These are phyloP conservation scores for Lamellibrachia luymesi DNA, from an alignment of 1,140 invertebrate species.

Conservation along the genomic window DNA sequence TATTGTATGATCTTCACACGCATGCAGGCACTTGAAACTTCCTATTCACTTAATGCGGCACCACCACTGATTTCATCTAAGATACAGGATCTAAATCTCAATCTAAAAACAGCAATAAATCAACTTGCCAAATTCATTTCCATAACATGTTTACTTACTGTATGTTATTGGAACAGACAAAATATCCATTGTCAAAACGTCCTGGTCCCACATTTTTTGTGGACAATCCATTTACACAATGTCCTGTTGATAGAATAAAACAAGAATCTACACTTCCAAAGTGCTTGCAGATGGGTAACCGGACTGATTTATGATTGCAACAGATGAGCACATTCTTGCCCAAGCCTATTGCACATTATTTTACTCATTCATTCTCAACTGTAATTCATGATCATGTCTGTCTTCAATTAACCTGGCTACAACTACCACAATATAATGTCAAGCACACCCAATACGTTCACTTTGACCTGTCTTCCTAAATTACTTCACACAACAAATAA, in stretches of 20 bases:
- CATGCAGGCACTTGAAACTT: not conserved
- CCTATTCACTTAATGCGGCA: not conserved
- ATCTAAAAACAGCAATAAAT: not conserved
- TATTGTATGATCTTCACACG: too few species aligned
- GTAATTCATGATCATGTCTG: not conserved
- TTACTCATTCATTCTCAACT: not conserved
- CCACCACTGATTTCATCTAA: not conserved
- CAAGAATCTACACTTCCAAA: not conserved
- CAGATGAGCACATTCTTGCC: not conserved
- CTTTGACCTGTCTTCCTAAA: not conserved
- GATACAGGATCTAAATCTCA: not conserved
- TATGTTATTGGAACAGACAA: not conserved
- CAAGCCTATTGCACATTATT: not conserved
- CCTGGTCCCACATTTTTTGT: not conserved
- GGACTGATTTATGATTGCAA: not conserved
- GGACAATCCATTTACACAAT: not conserved
- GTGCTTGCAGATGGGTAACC: not conserved
- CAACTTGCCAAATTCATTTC: not conserved
- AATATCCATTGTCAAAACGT: not conserved
- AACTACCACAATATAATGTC: not conserved
- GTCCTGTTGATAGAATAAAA: not conserved
- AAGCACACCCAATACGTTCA: not conserved
- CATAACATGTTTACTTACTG: not conserved
- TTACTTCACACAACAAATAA: not conserved
- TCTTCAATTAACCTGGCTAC: not conserved